phyloP scores from a whole-genome alignment of 2,797 vertebrate species.

The Spondyliosoma cantharus region DNA sequence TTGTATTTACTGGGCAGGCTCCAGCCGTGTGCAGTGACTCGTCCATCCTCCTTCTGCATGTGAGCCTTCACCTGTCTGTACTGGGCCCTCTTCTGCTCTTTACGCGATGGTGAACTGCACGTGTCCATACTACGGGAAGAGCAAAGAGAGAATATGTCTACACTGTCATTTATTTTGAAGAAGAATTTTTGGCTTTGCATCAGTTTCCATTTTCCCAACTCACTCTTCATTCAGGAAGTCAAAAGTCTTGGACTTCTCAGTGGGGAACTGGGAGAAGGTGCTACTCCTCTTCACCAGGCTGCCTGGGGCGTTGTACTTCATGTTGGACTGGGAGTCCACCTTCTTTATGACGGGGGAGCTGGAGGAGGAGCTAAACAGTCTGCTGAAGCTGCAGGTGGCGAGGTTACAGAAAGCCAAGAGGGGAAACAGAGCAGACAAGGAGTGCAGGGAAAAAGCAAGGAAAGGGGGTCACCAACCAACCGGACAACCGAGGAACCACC shows the following conservation, averaged over 20 bases:
- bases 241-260: slow-evolving; percentile 91
- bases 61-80: slow-evolving; percentile 97
- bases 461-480: slow-evolving; percentile 68
- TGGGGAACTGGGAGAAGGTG: slow-evolving; percentile 96
- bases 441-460: slow-evolving; percentile 63
- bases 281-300: slow-evolving; percentile 85
- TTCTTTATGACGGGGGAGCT: slow-evolving; percentile 88
- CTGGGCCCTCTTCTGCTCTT: slow-evolving; percentile 95
- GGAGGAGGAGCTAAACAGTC: slow-evolving; percentile 95
- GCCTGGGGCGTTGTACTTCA: slow-evolving; percentile 91
- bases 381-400: slow-evolving; percentile 90
- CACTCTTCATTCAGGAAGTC: slow-evolving; percentile 88
- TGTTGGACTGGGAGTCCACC: slow-evolving; percentile 84
- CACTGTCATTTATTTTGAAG: not conserved
- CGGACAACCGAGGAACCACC: slow-evolving; percentile 42
- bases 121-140: slow-evolving; percentile 75
- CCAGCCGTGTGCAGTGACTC: slow-evolving; percentile 95
- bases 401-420: slow-evolving; percentile 59
- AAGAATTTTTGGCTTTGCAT: not conserved
- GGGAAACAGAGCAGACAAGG: slow-evolving; percentile 53
- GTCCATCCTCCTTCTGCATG: slow-evolving; percentile 94
- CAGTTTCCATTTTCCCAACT: slow-evolving; percentile 42
- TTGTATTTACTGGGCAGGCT: slow-evolving; percentile 90
- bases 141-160: not conserved
- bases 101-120: slow-evolving; percentile 85